Evolutionary conservation across 2,113 vertebrate species (phyloP), one percentile per base, ranked within the genome.

Genomic region (Sinocyclocheilus grahami): DNA sequence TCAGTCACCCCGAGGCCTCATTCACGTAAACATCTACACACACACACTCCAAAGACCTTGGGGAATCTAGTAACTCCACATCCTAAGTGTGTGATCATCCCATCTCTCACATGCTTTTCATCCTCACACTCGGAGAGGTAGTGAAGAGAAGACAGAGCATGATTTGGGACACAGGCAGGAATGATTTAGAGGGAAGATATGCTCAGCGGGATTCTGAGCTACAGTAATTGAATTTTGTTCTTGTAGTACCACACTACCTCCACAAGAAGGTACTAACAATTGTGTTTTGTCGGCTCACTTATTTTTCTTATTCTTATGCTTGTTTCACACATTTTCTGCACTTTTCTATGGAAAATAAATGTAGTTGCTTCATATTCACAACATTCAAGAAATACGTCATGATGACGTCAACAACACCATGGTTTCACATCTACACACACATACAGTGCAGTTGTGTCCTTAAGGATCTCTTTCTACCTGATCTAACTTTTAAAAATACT

Each of bases 1-100:
- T n/a, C 85, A 86, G 20, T 55, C 33, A 39, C 30, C 65, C 55
- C 71, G 71, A 20, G 58, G 67, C 42, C 79, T 33, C 63, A 42
- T 4, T 39, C 2, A 63, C 71, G 63, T 79, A 78, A 78, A 85
- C 63, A 46, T 76, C 22, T 39, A 65, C 51, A 63, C 48, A 69
- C 62, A 71, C 46, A 48, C 55, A 22, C 30, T 18, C n/a, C 65
- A 75, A 18, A 74, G 76, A 86, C 77, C 74, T 42, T n/a, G 74
- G 51, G 80, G 83, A 85, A 87, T 67, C 58, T 88, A 82, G 24
- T 27, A 79, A 67, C 39, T 74, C 74, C 46, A 39, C 53, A 83
- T 74, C 27, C 14, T 51, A 76, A 83, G 46, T 85, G 63, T 85
- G 65, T 79, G 83, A 60, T 65, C 37, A 46, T 24, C n/a, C 60